Evolutionary conservation across 2,113 vertebrate species (phyloP).

Genomic region (Tachysurus fulvidraco): DNA sequence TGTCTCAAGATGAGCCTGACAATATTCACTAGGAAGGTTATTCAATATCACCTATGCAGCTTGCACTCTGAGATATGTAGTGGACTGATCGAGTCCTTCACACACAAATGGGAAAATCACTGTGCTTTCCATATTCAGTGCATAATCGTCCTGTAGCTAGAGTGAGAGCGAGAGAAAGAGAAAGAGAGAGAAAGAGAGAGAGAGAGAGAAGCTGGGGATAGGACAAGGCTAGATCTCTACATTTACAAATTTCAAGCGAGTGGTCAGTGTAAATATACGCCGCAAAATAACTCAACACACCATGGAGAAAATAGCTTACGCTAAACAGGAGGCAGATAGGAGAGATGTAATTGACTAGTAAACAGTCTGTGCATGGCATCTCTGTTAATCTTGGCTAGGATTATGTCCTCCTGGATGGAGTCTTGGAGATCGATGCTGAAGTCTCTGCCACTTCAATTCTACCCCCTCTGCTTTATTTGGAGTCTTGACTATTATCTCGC

Average conservation of each 20-base stretch:
- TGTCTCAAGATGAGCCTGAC: conserved; percentile 59
- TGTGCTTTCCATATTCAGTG: conserved; percentile 57
- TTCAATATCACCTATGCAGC: conserved; percentile 67
- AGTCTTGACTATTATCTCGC: conserved; percentile 70
- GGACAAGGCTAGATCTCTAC: conserved; percentile 68
- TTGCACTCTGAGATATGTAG: conserved; percentile 53
- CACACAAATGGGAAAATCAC: conserved; percentile 71
- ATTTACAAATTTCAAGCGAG: conserved; percentile 71
- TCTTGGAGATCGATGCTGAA: conserved; percentile 76
- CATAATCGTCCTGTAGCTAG: conserved; percentile 61
- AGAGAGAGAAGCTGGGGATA: conserved; percentile 44
- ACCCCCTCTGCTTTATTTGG: conserved; percentile 63
- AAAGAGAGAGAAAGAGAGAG: conserved; percentile 40
- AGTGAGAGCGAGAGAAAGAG: conserved; percentile 42
- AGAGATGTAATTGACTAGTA: conserved; percentile 72
- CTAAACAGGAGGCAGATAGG: conserved; percentile 65
- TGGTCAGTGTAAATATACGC: conserved; percentile 70
- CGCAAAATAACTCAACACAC: conserved; percentile 69
- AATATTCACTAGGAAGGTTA: conserved; percentile 66
- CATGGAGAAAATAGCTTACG: conserved; percentile 67
- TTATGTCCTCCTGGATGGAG: conserved; percentile 57
- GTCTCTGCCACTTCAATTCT: conserved; percentile 79
- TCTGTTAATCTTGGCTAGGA: conserved; percentile 60
- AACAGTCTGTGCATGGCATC: conserved; percentile 63
- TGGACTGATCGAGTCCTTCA: conserved; percentile 63